Evolutionary conservation across 2,113 vertebrate genomes (phyloP).

Genomic region (Gavialis gangeticus): DNA sequence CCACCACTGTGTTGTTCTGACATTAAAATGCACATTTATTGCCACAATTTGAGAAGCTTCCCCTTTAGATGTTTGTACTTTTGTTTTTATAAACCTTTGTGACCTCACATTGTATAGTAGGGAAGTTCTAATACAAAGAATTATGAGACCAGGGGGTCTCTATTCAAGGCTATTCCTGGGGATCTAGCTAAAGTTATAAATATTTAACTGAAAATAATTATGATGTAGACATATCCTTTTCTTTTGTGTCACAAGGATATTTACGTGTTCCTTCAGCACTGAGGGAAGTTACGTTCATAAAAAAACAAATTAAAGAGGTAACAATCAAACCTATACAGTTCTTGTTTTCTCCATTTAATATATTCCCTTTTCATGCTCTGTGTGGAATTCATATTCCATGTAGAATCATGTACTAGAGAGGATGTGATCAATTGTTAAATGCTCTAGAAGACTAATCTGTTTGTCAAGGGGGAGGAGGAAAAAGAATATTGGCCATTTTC

Average conservation of each 20-base stretch:
- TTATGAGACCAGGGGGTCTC: conserved; percentile 12
- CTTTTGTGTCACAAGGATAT: not conserved
- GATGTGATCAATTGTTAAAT: not conserved
- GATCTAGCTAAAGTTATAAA: conserved; percentile 14
- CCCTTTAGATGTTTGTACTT: not conserved
- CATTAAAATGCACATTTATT: conserved; percentile 9
- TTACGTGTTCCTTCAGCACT: not conserved
- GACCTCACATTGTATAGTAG: not conserved
- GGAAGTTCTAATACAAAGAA: not conserved
- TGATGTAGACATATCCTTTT: not conserved
- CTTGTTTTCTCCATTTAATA: not conserved
- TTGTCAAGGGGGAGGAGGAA: not conserved
- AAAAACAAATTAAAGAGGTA: not conserved
- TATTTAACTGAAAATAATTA: conserved; percentile 41
- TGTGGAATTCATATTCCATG: not conserved
- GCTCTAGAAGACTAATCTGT: not conserved
- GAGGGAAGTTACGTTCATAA: conserved; percentile 19
- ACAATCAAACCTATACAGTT: not conserved
- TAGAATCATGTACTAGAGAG: no score
- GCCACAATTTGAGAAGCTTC: not conserved
- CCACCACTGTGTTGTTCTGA: not conserved
- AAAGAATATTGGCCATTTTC: not conserved
- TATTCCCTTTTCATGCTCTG: not conserved
- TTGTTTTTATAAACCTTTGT: conserved; percentile 2
- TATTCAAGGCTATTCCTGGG: conserved; percentile 37